Base-by-base conservation (phyloP, 2,113 vertebrate genomes). In the Pseudopodoces humilis region DNA sequence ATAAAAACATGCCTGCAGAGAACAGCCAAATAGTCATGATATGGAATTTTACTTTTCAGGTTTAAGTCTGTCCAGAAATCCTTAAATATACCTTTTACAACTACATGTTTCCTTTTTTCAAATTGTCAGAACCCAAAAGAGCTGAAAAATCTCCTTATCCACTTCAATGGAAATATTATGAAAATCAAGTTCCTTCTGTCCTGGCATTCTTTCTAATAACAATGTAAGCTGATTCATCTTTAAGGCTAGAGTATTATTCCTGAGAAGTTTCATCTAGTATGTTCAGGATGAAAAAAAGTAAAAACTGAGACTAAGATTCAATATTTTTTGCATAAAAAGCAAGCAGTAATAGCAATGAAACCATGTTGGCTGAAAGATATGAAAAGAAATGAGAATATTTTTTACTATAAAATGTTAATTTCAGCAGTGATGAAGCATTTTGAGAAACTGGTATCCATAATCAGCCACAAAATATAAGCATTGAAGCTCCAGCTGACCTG, bases 381-480 rank as follows among this genome's bases (percentile, higher is more conserved):
- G 55, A 92, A 80, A 94, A 83, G 25, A 95, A 92, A 95, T 86
- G 64, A 78, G 84, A 84, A 30, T 71, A 78, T 76, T 94, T 96
- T 92, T 92, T 71, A 41, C 86, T 28, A 68, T 50, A 58, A 90
- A 83, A 69, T 92, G 35, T 84, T 96, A 77, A 86, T 92, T 92
- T 88, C 68, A 70, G 71, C 63, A 90, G 33, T 30, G 30, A 85
- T 77, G 55, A 85, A 90, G 52, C 64, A 70, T 81, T 88, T 67
- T 50, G 71, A 77, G 83, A 93, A 94, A 90, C 27, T 55, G 33
- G 60, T 94, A 85, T 30, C 67, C 79, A 65, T 72, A 70, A 93
- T 67, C 79, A 76, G 27, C 4, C 12, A 63, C 52, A 86, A 81
- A 78, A 94, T 76, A 70, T 44, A 76, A 62, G 15, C 47, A 30